Percentiles rank a stretch among this genome's conserved stretches.
phyloP scores from a whole-genome alignment of 2,113 vertebrate species.

The Hemiscyllium ocellatum region DNA sequence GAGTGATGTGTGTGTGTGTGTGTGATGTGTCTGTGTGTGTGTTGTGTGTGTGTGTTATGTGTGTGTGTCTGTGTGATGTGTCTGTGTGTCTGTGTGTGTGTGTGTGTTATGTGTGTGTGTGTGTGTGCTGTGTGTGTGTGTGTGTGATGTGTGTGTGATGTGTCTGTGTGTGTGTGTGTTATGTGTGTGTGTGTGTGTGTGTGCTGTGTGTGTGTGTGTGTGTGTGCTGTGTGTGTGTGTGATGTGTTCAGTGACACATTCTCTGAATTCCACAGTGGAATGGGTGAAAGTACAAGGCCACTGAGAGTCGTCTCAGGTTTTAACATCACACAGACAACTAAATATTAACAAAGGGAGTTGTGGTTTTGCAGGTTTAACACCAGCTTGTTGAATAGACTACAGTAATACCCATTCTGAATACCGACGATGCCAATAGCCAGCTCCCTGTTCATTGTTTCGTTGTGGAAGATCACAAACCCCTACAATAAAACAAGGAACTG shows the following conservation, averaged over 20 bases:
- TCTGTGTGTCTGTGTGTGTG: too few relatives aligned
- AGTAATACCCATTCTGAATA: neutral
- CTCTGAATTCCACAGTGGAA: slow-evolving; percentile 7
- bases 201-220: too few relatives aligned
- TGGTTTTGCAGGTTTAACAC: slow-evolving; percentile 11
- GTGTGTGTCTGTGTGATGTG: too few relatives aligned
- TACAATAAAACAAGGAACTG: too few relatives aligned
- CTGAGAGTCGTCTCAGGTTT: slow-evolving; percentile 4
- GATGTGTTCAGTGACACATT: neutral
- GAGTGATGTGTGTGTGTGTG: too few relatives aligned
- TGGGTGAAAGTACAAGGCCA: slow-evolving; percentile 4
- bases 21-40: too few relatives aligned
- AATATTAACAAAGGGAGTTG: neutral
- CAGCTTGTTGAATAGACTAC: neutral
- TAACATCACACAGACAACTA: slow-evolving; percentile 15
- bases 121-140: too few relatives aligned
- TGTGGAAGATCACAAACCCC: neutral
- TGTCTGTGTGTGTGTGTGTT: too few relatives aligned
- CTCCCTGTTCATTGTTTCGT: neutral
- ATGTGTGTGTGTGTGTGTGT: too few relatives aligned
- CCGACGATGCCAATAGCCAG: neutral
- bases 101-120: too few relatives aligned
- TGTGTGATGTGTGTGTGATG: too few relatives aligned
- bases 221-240: neutral
- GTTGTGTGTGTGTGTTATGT: too few relatives aligned